These are phyloP conservation scores for Lepidurus arcticus DNA, from an alignment of 1,140 invertebrate species.

Conservation along the genomic window DNA sequence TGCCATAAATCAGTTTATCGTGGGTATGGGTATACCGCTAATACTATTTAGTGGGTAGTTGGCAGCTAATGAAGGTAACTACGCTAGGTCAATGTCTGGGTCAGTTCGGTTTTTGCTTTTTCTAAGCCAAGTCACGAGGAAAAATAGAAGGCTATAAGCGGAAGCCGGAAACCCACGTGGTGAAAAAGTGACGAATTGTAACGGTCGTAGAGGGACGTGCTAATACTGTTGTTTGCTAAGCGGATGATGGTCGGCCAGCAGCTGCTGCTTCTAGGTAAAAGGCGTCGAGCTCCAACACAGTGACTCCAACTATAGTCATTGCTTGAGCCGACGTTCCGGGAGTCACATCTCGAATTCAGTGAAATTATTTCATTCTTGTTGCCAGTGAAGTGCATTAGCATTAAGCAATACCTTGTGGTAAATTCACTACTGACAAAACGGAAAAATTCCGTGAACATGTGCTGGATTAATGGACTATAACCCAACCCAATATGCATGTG, in stretches of 20 bases:
- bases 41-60: no score
- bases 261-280: not conserved
- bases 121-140: not conserved
- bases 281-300: not conserved
- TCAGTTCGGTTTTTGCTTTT: not conserved
- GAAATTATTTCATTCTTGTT: not conserved
- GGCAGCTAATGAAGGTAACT: no score
- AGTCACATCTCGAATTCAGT: not conserved
- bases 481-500: not conserved
- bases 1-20: no score
- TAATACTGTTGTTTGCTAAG: not conserved
- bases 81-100: not conserved
- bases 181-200: not conserved
- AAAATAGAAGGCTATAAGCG: not conserved
- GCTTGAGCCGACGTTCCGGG: not conserved
- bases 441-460: not conserved
- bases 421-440: not conserved
- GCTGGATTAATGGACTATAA: conserved; percentile 4
- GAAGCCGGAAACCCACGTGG: conserved; percentile 20
- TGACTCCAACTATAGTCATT: not conserved
- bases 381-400: not conserved
- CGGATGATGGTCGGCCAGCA: not conserved
- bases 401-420: not conserved
- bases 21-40: no score
- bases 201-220: not conserved